These are phyloP conservation scores for Heteromyza rotundicornis DNA, from an alignment of 2,888 invertebrate genomes.

Conservation along the genomic window DNA sequence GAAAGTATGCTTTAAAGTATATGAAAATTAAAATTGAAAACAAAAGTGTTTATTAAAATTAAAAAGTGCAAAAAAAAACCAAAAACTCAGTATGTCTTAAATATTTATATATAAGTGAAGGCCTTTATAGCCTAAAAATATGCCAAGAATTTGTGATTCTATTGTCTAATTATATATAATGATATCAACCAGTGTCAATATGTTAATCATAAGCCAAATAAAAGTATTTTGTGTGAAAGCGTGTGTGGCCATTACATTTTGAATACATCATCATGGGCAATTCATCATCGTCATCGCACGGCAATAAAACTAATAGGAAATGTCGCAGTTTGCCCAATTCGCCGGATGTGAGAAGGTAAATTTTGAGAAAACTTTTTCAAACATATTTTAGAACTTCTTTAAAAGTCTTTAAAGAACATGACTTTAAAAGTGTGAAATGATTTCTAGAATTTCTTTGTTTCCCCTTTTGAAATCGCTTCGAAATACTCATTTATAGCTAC, in stretches of 20 bases:
- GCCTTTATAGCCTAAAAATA: not conserved
- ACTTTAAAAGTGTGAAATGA: constrained; percentile 24
- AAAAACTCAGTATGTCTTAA: too few relatives aligned
- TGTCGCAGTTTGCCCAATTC: constrained; percentile 78
- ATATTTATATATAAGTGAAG: too few relatives aligned
- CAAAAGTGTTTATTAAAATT: not conserved
- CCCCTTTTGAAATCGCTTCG: not conserved
- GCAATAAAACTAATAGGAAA: constrained; percentile 57
- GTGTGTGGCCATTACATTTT: not conserved
- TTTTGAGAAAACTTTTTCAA: not conserved
- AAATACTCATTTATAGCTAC: constrained; percentile 24
- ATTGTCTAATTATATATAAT: not conserved
- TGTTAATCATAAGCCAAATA: not conserved
- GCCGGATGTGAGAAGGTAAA: constrained; percentile 76
- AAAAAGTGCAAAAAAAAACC: not conserved
- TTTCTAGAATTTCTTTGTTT: constrained; percentile 3
- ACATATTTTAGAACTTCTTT: not conserved
- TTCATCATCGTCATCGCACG: constrained; percentile 56
- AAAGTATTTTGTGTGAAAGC: not conserved
- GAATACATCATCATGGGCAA: constrained; percentile 54
- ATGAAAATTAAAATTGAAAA: not conserved
- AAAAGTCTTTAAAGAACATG: constrained; percentile 4
- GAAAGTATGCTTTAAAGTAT: not conserved
- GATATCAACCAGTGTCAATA: not conserved
- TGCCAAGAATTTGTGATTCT: not conserved